Base-by-base conservation (phyloP, 2,797 vertebrate genomes). In the Oreonectes daqikongensis region DNA sequence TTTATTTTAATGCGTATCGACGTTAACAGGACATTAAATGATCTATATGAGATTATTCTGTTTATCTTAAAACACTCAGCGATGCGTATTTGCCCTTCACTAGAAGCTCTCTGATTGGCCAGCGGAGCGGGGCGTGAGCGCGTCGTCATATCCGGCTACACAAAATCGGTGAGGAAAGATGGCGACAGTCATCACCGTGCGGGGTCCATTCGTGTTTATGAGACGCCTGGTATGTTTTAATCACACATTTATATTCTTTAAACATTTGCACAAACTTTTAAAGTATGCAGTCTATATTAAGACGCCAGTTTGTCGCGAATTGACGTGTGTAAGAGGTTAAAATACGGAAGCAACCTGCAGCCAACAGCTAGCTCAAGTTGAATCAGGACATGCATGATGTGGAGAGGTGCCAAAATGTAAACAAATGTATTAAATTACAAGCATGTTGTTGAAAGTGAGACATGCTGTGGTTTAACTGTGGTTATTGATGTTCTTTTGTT, bases 141-240 rank as follows among this genome's bases (percentile, higher is more conserved):
- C 76, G 72, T 71, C 80, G 83, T 57, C 42, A 61, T 53, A 86
- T 82, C 87, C 88, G 84, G 82, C 26, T 72, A 46, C 59, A n/a
- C 28, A 72, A 71, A 77, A 22, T 73, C 24, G 57, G 17, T 64
- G 53, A 81, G 64, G 11, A 69, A 95, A 95, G 84, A 98, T 98
- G 97, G 96, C 96, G 82, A 91, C 95, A 15, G 91, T 90, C 83
- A 90, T 90, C 11, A 86, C 85, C 3, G 57, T 93, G 66, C 91
- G 95, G 75, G 83, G 88, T 72, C 89, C 94, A 72, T 91, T 89
- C 69, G 82, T 74, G 28, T 74, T 83, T 3, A 85, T 92, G 18
- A 87, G 92, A 65, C 89, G 84, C 44, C 87, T 95, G 97, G 97
- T 98, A 69, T 30, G 42, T 32, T 4, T 66, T 60, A 26, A 12